A percentile compares a stretch with the other conserved stretches of the same genome.
These are phyloP conservation scores for Pipa parva DNA, from an alignment of 2,113 vertebrate genomes.

Conservation along the genomic window DNA sequence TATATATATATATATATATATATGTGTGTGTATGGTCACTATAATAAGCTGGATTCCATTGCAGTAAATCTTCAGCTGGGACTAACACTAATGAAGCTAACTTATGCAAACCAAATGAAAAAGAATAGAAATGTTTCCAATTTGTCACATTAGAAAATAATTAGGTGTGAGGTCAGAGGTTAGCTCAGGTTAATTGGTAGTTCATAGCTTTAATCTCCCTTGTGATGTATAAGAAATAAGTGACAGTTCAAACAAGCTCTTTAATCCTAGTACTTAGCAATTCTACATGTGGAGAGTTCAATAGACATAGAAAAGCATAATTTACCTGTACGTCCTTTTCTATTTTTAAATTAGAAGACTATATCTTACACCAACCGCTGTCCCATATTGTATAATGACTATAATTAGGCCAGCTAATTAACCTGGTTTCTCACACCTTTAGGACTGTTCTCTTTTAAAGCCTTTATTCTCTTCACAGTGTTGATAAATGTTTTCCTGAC, in stretches of 20 bases:
- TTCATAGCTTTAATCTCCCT: conserved; percentile 56
- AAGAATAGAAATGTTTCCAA: not conserved
- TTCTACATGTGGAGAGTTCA: conserved; percentile 40
- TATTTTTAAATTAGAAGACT: conserved; percentile 42
- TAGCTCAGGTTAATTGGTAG: conserved; percentile 45
- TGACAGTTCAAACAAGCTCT: conserved; percentile 41
- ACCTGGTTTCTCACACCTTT: conserved; percentile 27
- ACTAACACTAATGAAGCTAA: not conserved
- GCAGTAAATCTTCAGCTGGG: not conserved
- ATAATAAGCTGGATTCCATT: no score
- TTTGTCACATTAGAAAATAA: conserved; percentile 17
- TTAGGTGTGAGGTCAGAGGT: conserved; percentile 43
- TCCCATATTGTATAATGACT: conserved; percentile 36
- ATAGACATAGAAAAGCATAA: conserved; percentile 37
- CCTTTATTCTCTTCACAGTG: conserved; percentile 37
- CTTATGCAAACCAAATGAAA: not conserved
- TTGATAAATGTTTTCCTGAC: conserved; percentile 50
- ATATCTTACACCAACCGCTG: conserved; percentile 39
- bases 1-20: no score
- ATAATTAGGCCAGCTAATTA: conserved; percentile 43
- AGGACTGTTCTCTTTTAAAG: conserved; percentile 11
- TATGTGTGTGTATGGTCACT: no score
- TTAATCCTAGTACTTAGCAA: conserved; percentile 31
- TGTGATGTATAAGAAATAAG: conserved; percentile 50
- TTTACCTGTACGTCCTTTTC: conserved; percentile 34